These are phyloP conservation scores for Charadrius vociferus DNA, from an alignment of 2,113 vertebrate species.

Conservation along the genomic window DNA sequence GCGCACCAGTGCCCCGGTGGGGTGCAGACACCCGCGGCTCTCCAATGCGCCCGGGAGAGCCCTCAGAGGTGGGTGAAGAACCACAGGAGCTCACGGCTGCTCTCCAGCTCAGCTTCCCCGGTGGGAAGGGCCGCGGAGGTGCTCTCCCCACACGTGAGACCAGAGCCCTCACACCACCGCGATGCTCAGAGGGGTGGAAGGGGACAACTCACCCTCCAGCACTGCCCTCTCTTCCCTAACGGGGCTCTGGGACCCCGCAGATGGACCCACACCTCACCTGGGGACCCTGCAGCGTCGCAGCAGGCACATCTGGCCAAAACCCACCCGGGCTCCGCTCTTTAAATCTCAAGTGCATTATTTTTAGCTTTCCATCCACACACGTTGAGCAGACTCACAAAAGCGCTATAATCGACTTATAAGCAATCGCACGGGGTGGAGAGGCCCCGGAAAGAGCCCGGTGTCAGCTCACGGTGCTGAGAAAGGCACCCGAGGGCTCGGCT, in stretches of 20 bases:
- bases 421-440: accelerated
- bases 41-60: not conserved
- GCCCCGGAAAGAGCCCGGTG: not conserved
- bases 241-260: not conserved
- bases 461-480: accelerated
- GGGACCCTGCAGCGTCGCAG: not conserved
- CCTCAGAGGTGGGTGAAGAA: not conserved
- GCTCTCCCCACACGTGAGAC: accelerated
- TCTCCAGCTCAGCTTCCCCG: not conserved
- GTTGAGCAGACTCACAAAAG: not conserved
- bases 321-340: not conserved
- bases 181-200: not conserved
- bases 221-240: accelerated
- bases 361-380: not conserved
- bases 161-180: accelerated
- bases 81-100: not conserved
- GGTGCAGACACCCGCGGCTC: not conserved
- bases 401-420: accelerated
- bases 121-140: accelerated
- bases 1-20: not conserved
- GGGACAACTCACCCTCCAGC: too few species aligned
- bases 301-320: not conserved
- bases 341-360: not conserved
- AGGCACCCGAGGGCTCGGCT: not conserved
- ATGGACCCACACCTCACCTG: accelerated